Evolutionary conservation across 1,140 invertebrate genomes (phyloP).

Genomic region (Vanessa atalanta): DNA sequence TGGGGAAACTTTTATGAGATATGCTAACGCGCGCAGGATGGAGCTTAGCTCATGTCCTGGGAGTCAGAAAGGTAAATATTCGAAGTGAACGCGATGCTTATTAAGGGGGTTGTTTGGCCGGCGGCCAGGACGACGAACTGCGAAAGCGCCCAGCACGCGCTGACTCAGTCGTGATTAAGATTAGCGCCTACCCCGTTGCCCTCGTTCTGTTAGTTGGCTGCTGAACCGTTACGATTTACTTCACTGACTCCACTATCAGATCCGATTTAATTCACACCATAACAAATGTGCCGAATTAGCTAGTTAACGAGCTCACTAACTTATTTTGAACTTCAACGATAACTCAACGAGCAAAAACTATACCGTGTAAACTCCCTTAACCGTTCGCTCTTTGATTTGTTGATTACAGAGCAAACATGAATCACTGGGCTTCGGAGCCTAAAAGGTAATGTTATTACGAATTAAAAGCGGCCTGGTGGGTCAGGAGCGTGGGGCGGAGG

Average conservation of each 20-base stretch:
- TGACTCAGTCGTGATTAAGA: constrained; percentile 44
- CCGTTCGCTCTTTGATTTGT: constrained; percentile 40
- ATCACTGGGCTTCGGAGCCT: constrained; percentile 24
- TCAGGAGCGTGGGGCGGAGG: constrained; percentile 15
- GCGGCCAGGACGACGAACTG: constrained; percentile 43
- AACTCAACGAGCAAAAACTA: constrained; percentile 11
- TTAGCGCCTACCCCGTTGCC: constrained; percentile 32
- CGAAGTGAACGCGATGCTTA: constrained; percentile 48
- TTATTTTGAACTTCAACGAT: neutral
- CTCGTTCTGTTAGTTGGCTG: constrained; percentile 1
- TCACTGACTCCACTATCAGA: neutral
- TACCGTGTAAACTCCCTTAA: neutral
- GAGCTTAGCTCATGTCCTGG: constrained; percentile 19
- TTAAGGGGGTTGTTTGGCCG: constrained; percentile 47
- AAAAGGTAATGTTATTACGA: constrained; percentile 55
- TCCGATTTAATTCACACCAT: neutral
- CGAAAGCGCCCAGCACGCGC: constrained; percentile 36
- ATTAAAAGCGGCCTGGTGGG: constrained; percentile 39
- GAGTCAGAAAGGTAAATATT: constrained; percentile 37
- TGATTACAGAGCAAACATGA: constrained; percentile 47
- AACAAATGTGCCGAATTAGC: neutral
- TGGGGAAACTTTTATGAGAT: constrained; percentile 34
- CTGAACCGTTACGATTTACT: constrained; percentile 4
- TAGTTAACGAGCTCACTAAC: neutral
- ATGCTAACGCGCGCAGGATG: constrained; percentile 15